Base-by-base conservation (phyloP, 2,888 invertebrate genomes). In the Phyllotreta cruciferae region DNA sequence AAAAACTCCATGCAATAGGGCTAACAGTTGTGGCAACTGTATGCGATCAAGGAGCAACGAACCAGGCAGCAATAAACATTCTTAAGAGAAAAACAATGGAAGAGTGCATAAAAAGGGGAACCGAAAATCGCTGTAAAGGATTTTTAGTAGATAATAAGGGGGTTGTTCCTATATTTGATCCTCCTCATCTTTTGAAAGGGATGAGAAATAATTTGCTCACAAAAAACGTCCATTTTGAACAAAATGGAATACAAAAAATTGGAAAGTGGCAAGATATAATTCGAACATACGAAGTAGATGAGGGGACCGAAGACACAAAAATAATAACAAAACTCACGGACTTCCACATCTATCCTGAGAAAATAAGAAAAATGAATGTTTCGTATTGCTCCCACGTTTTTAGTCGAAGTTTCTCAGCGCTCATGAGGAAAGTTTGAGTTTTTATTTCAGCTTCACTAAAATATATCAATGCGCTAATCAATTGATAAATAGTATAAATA, bases 31-130 rank as follows among this genome's bases (percentile, higher is more conserved):
- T 69, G 9, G 64, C 61, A 6, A 64, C 64, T 47, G 58, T 70
- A n/a, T 70, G 70, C 63, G 69, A 71, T 44, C 66, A 70, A 62
- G 64, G 50, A 8, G 42, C 47, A 3, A 9, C 47, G 3, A 63
- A 58, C 42, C 41, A 34, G 38, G 57, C 58, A 8, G 63, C 63
- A 1, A 58, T 58, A 36, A 63, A 63, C n/a, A 44, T 38, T 35
- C 39, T 63, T 1, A 8, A 54, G 7, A 41, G 41, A 11, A 49
- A 60, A 42, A 58, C 63, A 0, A 41, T 53, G 24, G 35, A 44
- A 38, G 4, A 56, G 5, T 63, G 37, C 13, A 11, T 47, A 44
- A 13, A 42, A 50, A 38, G 55, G 8, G 5, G 36, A 7, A 24
- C 36, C 6, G 49, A 66, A 57, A 66, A 62, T 55, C 61, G 44